phyloP scores from a whole-genome alignment of 2,113 vertebrate genomes.

The Rallus limicola region DNA sequence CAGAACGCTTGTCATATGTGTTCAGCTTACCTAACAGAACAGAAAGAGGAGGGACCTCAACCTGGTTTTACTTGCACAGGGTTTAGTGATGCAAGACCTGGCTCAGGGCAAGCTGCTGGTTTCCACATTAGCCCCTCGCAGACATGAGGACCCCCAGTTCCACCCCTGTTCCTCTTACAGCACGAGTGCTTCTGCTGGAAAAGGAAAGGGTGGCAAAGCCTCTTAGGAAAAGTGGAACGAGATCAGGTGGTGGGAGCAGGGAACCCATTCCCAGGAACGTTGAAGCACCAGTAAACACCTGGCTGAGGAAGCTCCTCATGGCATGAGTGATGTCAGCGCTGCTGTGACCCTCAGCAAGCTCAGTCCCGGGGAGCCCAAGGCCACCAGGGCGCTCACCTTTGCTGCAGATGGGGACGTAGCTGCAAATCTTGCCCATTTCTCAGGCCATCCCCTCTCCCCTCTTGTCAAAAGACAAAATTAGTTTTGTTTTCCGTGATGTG shows the following conservation, averaged over 20 bases:
- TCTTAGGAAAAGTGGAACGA: background rate
- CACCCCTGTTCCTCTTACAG: accelerated
- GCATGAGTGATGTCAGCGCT: accelerated
- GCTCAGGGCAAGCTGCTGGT: background rate
- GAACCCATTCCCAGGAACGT: background rate
- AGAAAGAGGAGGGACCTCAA: background rate
- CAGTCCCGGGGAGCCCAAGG: background rate
- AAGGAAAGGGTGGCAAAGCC: background rate
- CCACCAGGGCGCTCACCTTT: background rate
- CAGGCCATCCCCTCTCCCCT: background rate
- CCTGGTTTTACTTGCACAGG: background rate
- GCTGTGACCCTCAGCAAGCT: background rate
- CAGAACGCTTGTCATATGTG: background rate
- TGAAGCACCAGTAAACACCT: accelerated
- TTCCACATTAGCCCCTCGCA: background rate
- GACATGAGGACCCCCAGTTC: accelerated
- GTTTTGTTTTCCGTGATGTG: background rate
- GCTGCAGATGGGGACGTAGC: accelerated
- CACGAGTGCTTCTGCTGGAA: background rate
- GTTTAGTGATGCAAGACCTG: background rate
- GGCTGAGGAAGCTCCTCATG: accelerated
- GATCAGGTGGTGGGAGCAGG: accelerated
- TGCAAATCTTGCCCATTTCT: background rate
- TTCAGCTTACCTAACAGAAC: background rate
- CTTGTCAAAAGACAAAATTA: background rate